Conservation (phyloP, 2,113 vertebrate species). For the Cephalophus harveyi region DNA sequence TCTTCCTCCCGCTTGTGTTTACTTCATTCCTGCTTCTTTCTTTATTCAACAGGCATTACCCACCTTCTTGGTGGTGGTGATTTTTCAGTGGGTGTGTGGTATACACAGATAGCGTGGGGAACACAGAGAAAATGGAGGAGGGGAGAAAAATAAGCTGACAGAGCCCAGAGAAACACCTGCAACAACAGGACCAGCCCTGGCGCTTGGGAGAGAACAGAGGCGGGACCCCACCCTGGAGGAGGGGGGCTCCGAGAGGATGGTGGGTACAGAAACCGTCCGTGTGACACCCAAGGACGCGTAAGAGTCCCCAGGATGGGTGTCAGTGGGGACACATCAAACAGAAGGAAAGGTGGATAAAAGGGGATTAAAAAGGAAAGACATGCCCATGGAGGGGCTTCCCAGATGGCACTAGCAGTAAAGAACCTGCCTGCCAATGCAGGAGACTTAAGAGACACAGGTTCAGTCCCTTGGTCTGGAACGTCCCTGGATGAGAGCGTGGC, state of each 20-base stretch:
- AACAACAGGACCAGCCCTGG: rapidly evolving
- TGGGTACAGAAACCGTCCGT: rapidly evolving
- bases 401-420: background rate
- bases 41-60: background rate
- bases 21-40: background rate
- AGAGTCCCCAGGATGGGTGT: rapidly evolving
- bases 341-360: background rate
- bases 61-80: rapidly evolving
- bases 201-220: no score
- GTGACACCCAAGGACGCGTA: rapidly evolving
- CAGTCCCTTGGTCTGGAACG: background rate
- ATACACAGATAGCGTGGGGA: rapidly evolving
- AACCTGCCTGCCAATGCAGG: background rate
- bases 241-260: background rate
- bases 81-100: background rate
- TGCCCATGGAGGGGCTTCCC: background rate
- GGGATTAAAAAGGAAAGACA: no score
- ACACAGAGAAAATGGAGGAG: background rate
- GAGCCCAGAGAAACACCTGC: background rate
- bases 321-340: background rate
- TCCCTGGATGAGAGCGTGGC: background rate
- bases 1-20: background rate
- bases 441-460: background rate
- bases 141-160: background rate
- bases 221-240: rapidly evolving